Percentiles rank a stretch among this genome's conserved stretches.
These are phyloP conservation scores for Corticium candelabrum DNA, from an alignment of 37 sponge, comb jelly and placozoan species.

Conservation along the genomic window DNA sequence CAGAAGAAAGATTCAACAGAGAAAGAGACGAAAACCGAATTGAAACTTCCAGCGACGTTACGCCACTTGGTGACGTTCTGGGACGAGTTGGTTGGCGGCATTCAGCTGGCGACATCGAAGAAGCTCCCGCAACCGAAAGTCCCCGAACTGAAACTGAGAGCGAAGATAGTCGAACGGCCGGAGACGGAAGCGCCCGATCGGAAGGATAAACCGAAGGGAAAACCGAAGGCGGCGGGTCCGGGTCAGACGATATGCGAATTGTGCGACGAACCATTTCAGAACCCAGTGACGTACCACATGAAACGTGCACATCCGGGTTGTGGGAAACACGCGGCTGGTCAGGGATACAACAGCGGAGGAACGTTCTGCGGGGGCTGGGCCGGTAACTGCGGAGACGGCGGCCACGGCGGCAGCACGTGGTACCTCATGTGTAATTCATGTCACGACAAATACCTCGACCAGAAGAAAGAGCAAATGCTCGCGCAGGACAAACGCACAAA, in stretches of 20 bases:
- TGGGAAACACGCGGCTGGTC: constrained; percentile 77
- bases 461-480: constrained; percentile 44
- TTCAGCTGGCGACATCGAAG: constrained; percentile 29
- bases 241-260: constrained; percentile 74
- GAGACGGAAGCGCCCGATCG: constrained; percentile 31
- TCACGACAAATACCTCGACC: constrained; percentile 63
- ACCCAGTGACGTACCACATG: constrained; percentile 99
- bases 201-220: not conserved
- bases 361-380: constrained; percentile 94
- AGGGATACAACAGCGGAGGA: constrained; percentile 96
- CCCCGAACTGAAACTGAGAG: constrained; percentile 43
- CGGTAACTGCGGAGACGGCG: constrained; percentile 96
- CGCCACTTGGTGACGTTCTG: constrained; percentile 66
- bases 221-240: constrained; percentile 8
- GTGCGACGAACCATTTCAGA: constrained; percentile 68
- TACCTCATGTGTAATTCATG: constrained; percentile 94
- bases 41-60: constrained; percentile 44
- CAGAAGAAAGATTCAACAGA: not conserved
- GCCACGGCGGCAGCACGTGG: constrained; percentile 90
- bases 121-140: constrained; percentile 35
- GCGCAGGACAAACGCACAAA: not conserved
- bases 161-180: constrained; percentile 54
- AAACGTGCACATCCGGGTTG: constrained; percentile 82
- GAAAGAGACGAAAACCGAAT: not conserved
- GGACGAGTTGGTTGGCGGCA: constrained; percentile 59